Evolutionary conservation across 2,113 vertebrate species (phyloP).

Genomic region (human (Homo sapiens)): DNA sequence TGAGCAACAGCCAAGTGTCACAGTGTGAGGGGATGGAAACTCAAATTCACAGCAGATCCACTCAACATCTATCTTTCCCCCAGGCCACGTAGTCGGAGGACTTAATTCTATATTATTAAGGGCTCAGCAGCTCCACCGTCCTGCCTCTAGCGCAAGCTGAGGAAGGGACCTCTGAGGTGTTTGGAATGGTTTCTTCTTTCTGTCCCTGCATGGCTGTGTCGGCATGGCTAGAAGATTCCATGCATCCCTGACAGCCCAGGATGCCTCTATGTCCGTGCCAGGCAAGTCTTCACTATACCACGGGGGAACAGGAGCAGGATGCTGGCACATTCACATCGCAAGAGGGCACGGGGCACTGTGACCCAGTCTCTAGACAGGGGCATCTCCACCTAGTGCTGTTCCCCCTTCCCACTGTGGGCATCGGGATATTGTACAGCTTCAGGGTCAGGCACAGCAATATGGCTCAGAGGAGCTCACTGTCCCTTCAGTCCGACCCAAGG

Average conservation of each 20-base stretch:
- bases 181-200: neutral
- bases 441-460: too few species aligned
- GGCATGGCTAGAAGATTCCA: neutral
- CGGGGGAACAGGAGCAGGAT: neutral
- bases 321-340: neutral
- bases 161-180: neutral
- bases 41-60: neutral
- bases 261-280: neutral
- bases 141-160: neutral
- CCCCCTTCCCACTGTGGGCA: neutral
- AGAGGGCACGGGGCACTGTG: neutral
- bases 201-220: neutral
- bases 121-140: neutral
- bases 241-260: neutral
- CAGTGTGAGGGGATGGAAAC: neutral
- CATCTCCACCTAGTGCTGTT: neutral
- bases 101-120: neutral
- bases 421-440: rapidly evolving
- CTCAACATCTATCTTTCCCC: neutral
- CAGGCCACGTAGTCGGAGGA: neutral
- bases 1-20: neutral
- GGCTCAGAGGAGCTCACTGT: neutral
- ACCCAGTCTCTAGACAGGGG: neutral
- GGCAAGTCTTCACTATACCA: neutral
- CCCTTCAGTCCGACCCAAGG: neutral